Evolutionary conservation across 2,888 invertebrate genomes (phyloP).

Genomic region (Polylopha cassiicola): DNA sequence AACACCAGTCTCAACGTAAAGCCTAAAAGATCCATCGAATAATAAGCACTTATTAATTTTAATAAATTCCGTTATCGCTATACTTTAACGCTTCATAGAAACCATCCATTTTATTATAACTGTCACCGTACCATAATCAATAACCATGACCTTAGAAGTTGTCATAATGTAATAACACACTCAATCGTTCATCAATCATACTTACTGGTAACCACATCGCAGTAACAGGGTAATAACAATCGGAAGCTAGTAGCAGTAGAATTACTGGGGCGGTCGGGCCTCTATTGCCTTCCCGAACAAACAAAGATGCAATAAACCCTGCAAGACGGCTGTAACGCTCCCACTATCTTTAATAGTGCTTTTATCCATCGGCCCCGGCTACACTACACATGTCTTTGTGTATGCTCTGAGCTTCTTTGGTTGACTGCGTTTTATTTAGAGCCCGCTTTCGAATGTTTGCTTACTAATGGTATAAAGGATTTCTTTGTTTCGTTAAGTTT

Average conservation of each 20-base stretch:
- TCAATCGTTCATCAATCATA: conserved; percentile 9
- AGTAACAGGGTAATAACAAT: conserved; percentile 57
- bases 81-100: too few species aligned
- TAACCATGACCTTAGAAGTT: too few species aligned
- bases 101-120: too few species aligned
- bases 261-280: conserved; percentile 46
- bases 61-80: too few species aligned
- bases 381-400: conserved; percentile 64
- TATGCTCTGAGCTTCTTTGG: conserved; percentile 37
- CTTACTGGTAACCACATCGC: conserved; percentile 9
- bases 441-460: conserved; percentile 23
- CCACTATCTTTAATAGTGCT: conserved; percentile 54
- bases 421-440: conserved; percentile 48
- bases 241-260: conserved; percentile 54
- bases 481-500: conserved; percentile 9
- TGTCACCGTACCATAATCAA: not conserved
- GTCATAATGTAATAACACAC: too few species aligned
- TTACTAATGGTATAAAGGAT: conserved; percentile 21
- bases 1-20: too few species aligned
- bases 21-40: too few species aligned
- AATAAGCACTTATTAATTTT: too few species aligned
- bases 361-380: conserved; percentile 55
- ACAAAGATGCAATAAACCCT: conserved; percentile 70
- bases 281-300: conserved; percentile 61
- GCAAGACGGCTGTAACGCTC: conserved; percentile 50